Conservation (phyloP, 2,113 vertebrate genomes). For the Sialia sialis region DNA sequence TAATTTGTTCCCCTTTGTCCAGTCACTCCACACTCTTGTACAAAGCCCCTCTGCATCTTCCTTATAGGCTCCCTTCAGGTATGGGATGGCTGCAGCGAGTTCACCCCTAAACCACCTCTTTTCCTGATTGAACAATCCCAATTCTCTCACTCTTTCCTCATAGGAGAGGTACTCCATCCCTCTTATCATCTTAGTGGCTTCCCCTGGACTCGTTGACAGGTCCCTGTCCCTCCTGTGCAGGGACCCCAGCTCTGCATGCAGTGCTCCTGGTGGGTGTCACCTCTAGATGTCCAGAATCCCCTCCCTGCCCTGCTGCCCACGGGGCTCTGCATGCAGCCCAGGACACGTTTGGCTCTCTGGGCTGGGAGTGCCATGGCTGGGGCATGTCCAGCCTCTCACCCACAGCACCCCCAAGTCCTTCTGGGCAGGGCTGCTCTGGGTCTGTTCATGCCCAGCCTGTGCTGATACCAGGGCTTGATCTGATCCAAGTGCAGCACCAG, state of each 20-base stretch:
- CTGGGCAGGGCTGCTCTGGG: background rate
- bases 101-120: background rate
- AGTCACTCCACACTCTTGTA: background rate
- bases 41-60: background rate
- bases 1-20: background rate
- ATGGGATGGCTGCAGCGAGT: background rate
- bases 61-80: background rate
- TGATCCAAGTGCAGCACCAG: accelerated
- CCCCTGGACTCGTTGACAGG: background rate
- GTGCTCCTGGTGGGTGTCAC: background rate
- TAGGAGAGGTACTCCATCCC: background rate
- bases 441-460: background rate
- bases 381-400: background rate
- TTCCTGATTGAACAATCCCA: background rate
- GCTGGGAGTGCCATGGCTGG: background rate
- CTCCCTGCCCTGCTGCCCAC: background rate
- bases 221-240: accelerated
- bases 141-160: background rate
- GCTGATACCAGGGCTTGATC: accelerated
- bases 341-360: background rate
- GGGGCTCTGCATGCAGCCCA: background rate
- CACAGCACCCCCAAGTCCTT: background rate
- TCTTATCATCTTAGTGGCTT: background rate
- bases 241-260: background rate
- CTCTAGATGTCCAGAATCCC: no score